Conservation (phyloP, 1,140 invertebrate genomes). For the Temnothorax longispinosus region DNA sequence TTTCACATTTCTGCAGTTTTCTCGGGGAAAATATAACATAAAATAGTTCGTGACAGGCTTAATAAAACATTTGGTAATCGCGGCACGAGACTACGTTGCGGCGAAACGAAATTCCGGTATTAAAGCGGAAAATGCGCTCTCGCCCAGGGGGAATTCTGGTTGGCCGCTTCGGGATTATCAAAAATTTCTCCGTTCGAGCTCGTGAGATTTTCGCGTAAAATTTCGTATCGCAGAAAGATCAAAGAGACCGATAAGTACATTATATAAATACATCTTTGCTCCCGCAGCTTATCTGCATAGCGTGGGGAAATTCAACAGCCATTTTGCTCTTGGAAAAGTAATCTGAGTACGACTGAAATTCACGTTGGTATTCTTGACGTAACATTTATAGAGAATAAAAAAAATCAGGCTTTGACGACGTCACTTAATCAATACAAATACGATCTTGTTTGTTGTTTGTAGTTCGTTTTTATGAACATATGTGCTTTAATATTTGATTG, state of each 20-base stretch:
- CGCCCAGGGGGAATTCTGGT: neutral
- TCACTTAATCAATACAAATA: neutral
- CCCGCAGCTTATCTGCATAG: neutral
- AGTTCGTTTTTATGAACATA: neutral
- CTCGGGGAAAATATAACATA: slow-evolving; percentile 23
- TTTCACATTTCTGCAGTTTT: neutral
- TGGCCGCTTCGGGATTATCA: slow-evolving; percentile 1
- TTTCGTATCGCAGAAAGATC: slow-evolving; percentile 13
- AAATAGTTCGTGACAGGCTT: slow-evolving; percentile 41
- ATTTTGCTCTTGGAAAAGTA: neutral
- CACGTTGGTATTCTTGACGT: neutral
- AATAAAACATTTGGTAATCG: slow-evolving; percentile 40
- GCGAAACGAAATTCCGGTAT: slow-evolving; percentile 33
- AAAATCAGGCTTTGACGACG: neutral
- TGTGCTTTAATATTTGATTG: neutral
- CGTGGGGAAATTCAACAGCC: neutral
- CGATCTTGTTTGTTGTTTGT: neutral
- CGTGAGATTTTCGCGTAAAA: neutral
- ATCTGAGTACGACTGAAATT: slow-evolving; percentile 5
- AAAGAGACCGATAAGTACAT: neutral
- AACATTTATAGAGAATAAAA: neutral
- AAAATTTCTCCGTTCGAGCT: slow-evolving; percentile 1
- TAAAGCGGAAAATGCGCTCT: slow-evolving; percentile 33
- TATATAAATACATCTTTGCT: neutral
- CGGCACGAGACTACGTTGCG: neutral